These are phyloP conservation scores for Megalurothrips usitatus DNA, from an alignment of 2,888 invertebrate species.

Conservation along the genomic window DNA sequence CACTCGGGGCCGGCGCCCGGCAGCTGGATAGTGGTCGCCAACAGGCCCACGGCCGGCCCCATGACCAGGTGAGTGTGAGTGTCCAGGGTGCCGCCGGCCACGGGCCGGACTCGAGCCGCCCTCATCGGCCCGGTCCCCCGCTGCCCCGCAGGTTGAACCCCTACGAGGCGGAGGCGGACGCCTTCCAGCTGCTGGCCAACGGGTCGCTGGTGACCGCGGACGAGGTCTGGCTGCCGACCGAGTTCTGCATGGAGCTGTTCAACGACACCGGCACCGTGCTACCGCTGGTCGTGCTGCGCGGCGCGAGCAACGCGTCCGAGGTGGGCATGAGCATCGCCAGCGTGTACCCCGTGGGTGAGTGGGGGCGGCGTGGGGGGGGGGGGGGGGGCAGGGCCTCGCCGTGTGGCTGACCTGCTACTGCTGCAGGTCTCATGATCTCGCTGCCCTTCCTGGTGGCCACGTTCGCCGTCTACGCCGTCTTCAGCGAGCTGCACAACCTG, in stretches of 20 bases:
- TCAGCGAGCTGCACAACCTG: slow-evolving; percentile 36
- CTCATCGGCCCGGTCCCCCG: background rate
- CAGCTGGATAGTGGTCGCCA: background rate
- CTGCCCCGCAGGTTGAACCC: background rate
- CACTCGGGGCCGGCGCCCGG: background rate
- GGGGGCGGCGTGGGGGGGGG: background rate
- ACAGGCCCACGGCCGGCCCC: background rate
- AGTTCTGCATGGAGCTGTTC: slow-evolving; percentile 7
- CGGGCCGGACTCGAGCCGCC: no score
- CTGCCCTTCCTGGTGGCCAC: slow-evolving; percentile 36
- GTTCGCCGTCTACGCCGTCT: slow-evolving; percentile 35
- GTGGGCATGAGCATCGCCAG: background rate
- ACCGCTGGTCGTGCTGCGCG: background rate
- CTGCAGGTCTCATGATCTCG: slow-evolving; percentile 34
- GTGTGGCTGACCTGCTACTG: background rate
- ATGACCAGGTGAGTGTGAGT: background rate
- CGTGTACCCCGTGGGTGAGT: background rate
- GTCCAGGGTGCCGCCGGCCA: background rate
- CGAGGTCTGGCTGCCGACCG: background rate
- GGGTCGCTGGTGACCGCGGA: background rate
- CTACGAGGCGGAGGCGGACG: background rate
- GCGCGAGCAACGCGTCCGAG: background rate
- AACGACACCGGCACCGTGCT: background rate
- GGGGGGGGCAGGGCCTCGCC: background rate
- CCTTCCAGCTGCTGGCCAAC: slow-evolving; percentile 2